phyloP scores from a whole-genome alignment of 30 jellyfish, hydroid and myxozoan genomes.

The Clytia hemisphaerica region DNA sequence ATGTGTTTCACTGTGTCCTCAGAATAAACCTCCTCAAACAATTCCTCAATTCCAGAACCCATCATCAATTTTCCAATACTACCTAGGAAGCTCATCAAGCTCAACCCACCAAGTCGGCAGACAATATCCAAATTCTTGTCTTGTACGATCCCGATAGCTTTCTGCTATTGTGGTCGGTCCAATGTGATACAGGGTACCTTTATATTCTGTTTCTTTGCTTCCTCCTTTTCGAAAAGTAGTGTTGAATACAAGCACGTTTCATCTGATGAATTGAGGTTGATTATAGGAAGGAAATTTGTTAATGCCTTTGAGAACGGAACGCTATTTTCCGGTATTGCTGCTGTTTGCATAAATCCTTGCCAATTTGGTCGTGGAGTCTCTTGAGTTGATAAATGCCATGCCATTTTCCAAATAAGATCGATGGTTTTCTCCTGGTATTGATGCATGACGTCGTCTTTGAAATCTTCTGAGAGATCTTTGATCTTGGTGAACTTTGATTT shows the following conservation, averaged over 20 bases:
- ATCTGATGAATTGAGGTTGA: conserved; percentile 33
- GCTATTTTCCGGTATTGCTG: conserved; percentile 5
- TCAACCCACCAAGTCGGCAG: conserved; percentile 42
- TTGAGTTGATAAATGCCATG: conserved; percentile 8
- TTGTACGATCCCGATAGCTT: no score
- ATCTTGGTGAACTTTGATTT: background rate
- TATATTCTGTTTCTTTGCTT: conserved; percentile 15
- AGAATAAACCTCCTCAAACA: no score
- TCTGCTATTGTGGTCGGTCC: conserved; percentile 40
- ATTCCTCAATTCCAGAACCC: no score
- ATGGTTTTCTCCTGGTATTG: conserved; percentile 25
- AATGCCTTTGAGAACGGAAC: background rate
- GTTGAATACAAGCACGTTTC: conserved; percentile 28
- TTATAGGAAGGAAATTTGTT: conserved; percentile 19
- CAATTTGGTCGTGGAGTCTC: conserved; percentile 33
- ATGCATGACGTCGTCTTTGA: background rate
- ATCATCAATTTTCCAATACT: conserved; percentile 37
- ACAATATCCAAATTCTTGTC: conserved; percentile 14
- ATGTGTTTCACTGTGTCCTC: conserved; percentile 32
- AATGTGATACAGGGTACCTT: conserved; percentile 27
- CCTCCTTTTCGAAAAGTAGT: background rate
- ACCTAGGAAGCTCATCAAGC: conserved; percentile 40
- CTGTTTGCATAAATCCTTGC: conserved; percentile 46
- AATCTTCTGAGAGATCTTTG: no score
- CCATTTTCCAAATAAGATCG: conserved; percentile 37